phyloP scores from a whole-genome alignment of 2,888 invertebrate genomes.

The Dasysyrphus albostriatus region DNA sequence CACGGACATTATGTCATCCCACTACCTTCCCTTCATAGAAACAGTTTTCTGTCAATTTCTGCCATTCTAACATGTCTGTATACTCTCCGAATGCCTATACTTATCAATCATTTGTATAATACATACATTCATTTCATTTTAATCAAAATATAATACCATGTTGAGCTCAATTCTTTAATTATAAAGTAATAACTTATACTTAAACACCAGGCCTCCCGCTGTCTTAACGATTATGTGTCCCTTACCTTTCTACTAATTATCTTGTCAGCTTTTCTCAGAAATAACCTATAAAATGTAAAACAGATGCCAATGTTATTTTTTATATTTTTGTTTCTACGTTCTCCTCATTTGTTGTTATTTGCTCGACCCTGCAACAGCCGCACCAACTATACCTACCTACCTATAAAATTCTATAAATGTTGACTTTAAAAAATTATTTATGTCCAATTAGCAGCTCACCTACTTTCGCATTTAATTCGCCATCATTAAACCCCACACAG shows the following conservation, averaged over 20 bases:
- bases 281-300: slow-evolving; percentile 29
- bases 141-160: neutral
- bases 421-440: slow-evolving; percentile 32
- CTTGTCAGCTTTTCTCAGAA: slow-evolving; percentile 28
- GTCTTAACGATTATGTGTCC: slow-evolving; percentile 8
- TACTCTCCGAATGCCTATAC: too few species aligned
- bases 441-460: slow-evolving; percentile 33
- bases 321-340: neutral
- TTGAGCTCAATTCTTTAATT: neutral
- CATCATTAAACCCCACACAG: slow-evolving; percentile 19
- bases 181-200: neutral
- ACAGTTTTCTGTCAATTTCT: too few species aligned
- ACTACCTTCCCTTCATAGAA: too few species aligned
- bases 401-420: slow-evolving; percentile 3
- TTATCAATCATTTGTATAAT: too few species aligned
- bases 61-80: too few species aligned
- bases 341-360: slow-evolving; percentile 1
- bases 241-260: slow-evolving; percentile 21
- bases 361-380: neutral
- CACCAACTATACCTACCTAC: neutral
- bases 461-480: slow-evolving; percentile 33
- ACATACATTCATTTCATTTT: neutral
- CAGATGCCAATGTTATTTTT: slow-evolving; percentile 15
- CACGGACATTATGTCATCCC: too few species aligned
- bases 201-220: slow-evolving; percentile 4